phyloP scores from a whole-genome alignment of 2,888 invertebrate genomes.

The Cryptophagus acutangulus region DNA sequence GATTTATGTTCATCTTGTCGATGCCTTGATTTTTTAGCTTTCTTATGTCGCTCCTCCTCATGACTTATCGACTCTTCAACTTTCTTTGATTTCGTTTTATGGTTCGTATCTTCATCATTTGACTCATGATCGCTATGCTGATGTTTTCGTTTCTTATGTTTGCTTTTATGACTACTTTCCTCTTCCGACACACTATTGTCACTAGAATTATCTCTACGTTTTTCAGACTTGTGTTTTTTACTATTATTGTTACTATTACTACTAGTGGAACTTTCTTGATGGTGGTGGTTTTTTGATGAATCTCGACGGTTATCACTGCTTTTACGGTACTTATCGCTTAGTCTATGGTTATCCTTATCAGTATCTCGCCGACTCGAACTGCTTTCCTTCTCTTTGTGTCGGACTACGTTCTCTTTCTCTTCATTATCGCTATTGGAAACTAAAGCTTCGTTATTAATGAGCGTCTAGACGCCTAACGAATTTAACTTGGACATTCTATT shows the following conservation, averaged over 20 bases:
- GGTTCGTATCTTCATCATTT: conserved; percentile 2
- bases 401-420: too few relatives aligned
- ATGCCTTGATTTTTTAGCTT: conserved; percentile 14
- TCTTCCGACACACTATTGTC: conserved; percentile 8
- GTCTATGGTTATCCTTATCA: too few relatives aligned
- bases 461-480: too few relatives aligned
- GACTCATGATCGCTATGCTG: conserved; percentile 10
- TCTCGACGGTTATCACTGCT: conserved; percentile 11
- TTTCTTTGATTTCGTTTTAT: conserved; percentile 8
- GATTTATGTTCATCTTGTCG: too few relatives aligned
- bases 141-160: conserved; percentile 8
- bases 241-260: conserved; percentile 4
- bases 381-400: too few relatives aligned
- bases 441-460: too few relatives aligned
- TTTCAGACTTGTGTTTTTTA: conserved; percentile 11
- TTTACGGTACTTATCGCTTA: conserved; percentile 1
- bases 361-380: too few relatives aligned
- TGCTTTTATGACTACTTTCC: conserved; percentile 17
- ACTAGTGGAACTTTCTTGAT: too few relatives aligned
- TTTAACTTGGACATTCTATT: too few relatives aligned
- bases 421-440: too few relatives aligned
- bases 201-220: conserved; percentile 14
- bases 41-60: conserved; percentile 12
- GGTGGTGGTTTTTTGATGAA: too few relatives aligned
- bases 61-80: conserved; percentile 7